Percentiles rank a stretch among this genome's conserved stretches.
These are phyloP conservation scores for Crocuta crocuta DNA, from an alignment of 2,113 vertebrate genomes.

Conservation along the genomic window DNA sequence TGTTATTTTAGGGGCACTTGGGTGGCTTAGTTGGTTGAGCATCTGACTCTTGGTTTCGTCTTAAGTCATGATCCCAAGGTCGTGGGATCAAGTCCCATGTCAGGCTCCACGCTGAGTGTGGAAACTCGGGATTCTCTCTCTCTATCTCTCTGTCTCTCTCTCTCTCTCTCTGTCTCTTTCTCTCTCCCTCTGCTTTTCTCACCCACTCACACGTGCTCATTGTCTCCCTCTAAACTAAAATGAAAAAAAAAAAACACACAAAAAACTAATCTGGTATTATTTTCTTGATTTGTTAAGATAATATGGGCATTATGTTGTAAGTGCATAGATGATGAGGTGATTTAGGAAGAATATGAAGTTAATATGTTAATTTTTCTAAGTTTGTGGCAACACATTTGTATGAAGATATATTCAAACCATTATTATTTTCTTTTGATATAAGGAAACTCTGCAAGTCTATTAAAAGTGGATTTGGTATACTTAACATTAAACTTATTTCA, in stretches of 20 bases:
- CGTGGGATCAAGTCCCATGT: no score
- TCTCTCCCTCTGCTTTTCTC: no score
- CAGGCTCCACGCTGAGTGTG: no score
- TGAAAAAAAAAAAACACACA: no score
- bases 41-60: no score
- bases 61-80: no score
- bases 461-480: background rate
- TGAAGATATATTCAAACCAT: background rate
- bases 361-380: background rate
- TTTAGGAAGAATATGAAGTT: background rate
- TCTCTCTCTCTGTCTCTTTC: no score
- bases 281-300: conserved; percentile 25
- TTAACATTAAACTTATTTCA: conserved; percentile 10
- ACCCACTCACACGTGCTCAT: no score
- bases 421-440: background rate
- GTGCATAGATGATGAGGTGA: background rate
- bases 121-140: no score
- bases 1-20: background rate
- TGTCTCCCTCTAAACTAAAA: no score
- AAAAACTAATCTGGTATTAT: background rate
- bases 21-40: no score
- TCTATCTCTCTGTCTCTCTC: no score
- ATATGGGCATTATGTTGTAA: background rate
- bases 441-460: background rate
- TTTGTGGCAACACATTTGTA: background rate